phyloP scores from a whole-genome alignment of 1,140 invertebrate species.

The Bilobella aurantiaca region DNA sequence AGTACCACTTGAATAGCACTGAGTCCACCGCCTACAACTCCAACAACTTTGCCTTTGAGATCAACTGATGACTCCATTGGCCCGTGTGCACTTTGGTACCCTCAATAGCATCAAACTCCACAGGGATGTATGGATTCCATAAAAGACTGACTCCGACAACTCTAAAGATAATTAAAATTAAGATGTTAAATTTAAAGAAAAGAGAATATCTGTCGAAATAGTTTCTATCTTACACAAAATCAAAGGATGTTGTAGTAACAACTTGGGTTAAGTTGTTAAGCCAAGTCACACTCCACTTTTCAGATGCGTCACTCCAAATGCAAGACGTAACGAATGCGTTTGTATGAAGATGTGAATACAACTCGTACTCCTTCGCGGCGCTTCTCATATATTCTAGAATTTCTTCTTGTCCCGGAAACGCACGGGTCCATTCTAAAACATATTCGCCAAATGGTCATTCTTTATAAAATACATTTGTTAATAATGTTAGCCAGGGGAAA shows the following conservation, averaged over 20 bases:
- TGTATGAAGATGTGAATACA: constrained; percentile 5
- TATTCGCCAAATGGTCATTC: too few species aligned
- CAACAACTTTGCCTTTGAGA: constrained; percentile 14
- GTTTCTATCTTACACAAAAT: constrained; percentile 10
- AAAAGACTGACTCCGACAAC: neutral
- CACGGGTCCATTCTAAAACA: neutral
- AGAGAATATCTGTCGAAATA: too few species aligned
- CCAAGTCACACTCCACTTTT: neutral
- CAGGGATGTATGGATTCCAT: constrained; percentile 3
- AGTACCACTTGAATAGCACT: neutral
- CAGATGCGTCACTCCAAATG: neutral
- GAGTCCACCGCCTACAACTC: constrained; percentile 13
- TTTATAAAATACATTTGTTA: too few species aligned
- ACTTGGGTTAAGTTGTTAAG: neutral
- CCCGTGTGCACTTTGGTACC: constrained; percentile 10
- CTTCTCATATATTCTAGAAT: constrained; percentile 11
- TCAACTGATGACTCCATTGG: constrained; percentile 9
- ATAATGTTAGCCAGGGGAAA: too few species aligned
- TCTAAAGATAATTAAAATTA: too few species aligned
- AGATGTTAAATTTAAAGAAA: too few species aligned
- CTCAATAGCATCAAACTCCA: constrained; percentile 4
- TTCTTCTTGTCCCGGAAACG: neutral
- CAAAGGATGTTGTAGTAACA: neutral
- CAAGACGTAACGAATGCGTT: neutral
- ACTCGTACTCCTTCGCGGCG: constrained; percentile 8